A percentile compares a stretch with the other conserved stretches of the same genome.
Conservation (phyloP, 2,113 vertebrate species). For the Ceyx margarethae region DNA sequence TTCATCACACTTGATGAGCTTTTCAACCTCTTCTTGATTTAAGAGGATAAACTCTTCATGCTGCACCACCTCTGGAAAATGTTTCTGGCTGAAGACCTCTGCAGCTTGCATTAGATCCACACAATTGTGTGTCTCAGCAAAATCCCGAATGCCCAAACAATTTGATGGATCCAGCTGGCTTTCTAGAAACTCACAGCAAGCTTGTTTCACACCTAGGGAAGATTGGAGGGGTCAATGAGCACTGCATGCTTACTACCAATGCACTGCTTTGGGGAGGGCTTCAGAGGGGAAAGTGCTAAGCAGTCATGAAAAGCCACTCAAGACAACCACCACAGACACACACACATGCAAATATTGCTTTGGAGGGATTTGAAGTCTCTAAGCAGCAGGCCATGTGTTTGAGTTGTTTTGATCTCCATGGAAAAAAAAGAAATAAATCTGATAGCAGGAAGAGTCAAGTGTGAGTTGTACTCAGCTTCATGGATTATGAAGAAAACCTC, state of each 20-base stretch:
- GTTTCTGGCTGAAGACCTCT: constrained; percentile 97
- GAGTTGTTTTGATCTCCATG: not conserved
- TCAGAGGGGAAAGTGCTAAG: not conserved
- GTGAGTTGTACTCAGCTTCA: not conserved
- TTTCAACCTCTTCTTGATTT: constrained; percentile 94
- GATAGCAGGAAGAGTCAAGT: not conserved
- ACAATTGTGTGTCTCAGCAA: constrained; percentile 98
- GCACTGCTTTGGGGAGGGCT: constrained; percentile 23
- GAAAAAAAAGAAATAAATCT: no score
- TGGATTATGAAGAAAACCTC: not conserved
- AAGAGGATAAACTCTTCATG: constrained; percentile 98
- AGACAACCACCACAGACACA: not conserved
- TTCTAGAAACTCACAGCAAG: constrained; percentile 97
- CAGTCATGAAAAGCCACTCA: not conserved
- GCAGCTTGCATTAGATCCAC: constrained; percentile 97
- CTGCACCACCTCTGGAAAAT: constrained; percentile 97
- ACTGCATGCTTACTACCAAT: constrained; percentile 6
- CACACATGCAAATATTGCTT: not conserved
- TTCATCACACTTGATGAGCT: constrained; percentile 97
- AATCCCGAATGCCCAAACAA: constrained; percentile 98
- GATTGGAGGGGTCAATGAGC: constrained; percentile 60
- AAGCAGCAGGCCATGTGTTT: not conserved
- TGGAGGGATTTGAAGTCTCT: not conserved
- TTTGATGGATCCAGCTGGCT: constrained; percentile 97
- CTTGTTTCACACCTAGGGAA: constrained; percentile 92